A percentile compares a stretch with the other conserved stretches of the same genome.
These are phyloP conservation scores for Drosophila quasianomalipes DNA, from an alignment of 2,888 invertebrate species.

Conservation along the genomic window DNA sequence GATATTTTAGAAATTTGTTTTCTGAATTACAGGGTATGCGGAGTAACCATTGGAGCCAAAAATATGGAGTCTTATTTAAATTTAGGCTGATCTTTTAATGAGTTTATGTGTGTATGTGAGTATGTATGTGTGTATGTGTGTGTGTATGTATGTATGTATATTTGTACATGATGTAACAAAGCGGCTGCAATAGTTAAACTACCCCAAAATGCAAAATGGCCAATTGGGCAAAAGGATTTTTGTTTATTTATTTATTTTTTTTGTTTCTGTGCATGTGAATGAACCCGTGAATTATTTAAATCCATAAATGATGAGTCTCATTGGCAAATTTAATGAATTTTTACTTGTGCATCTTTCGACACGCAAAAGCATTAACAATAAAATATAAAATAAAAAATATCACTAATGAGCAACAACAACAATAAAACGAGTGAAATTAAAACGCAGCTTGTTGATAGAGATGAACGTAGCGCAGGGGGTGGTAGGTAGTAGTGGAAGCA, in stretches of 20 bases:
- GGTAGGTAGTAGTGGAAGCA: not conserved
- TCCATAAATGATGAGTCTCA: slow-evolving; percentile 29
- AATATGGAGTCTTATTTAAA: too few species aligned
- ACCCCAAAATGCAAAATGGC: not conserved
- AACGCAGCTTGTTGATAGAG: too few species aligned
- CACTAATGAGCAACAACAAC: slow-evolving; percentile 18
- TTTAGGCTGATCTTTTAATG: not conserved
- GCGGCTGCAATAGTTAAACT: not conserved
- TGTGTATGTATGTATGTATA: too few species aligned
- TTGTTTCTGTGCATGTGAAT: slow-evolving; percentile 27
- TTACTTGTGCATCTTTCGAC: slow-evolving; percentile 27
- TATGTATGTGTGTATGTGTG: too few species aligned
- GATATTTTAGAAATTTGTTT: not conserved
- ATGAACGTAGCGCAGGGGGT: not conserved
- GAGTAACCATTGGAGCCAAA: not conserved
- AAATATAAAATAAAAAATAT: not conserved
- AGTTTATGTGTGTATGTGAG: not conserved
- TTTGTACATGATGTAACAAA: not conserved
- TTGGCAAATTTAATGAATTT: slow-evolving; percentile 30
- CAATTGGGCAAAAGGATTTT: slow-evolving; percentile 17
- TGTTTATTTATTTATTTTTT: not conserved
- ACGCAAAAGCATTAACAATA: slow-evolving; percentile 12
- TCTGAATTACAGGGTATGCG: not conserved
- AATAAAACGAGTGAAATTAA: slow-evolving; percentile 10
- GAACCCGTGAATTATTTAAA: slow-evolving; percentile 33